Evolutionary conservation across 2,113 vertebrate genomes (phyloP).

Genomic region (Apodemus speciosus): DNA sequence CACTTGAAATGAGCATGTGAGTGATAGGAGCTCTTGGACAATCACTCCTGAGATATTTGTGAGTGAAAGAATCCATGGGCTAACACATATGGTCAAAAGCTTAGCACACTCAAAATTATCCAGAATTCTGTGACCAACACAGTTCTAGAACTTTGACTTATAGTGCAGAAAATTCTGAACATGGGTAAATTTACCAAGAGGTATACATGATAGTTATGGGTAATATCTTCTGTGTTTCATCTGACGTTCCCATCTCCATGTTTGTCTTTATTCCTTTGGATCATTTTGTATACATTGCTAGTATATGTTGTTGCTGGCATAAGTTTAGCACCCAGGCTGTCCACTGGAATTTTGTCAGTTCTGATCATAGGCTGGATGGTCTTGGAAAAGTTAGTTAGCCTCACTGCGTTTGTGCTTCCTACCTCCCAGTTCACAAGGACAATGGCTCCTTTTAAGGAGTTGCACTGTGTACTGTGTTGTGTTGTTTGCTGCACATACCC

Average conservation of each 20-base stretch:
- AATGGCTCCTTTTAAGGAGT: neutral
- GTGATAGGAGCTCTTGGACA: neutral
- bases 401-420: neutral
- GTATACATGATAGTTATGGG: neutral
- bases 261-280: neutral
- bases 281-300: neutral
- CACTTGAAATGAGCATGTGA: neutral
- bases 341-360: neutral
- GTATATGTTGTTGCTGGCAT: too few species aligned
- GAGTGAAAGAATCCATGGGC: neutral
- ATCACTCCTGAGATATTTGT: neutral
- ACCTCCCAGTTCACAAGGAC: neutral
- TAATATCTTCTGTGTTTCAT: neutral
- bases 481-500: neutral
- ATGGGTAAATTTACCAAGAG: neutral
- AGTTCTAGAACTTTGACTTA: neutral
- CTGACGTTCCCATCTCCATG: neutral
- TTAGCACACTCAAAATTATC: neutral
- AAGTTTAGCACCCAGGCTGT: neutral
- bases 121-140: neutral
- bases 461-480: neutral
- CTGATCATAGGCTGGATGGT: neutral
- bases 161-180: neutral
- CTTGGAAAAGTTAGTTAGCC: neutral
- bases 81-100: neutral